A percentile compares a stretch with the other conserved stretches of the same genome.
phyloP scores from a whole-genome alignment of 2,888 invertebrate species.

The Arge pagana region DNA sequence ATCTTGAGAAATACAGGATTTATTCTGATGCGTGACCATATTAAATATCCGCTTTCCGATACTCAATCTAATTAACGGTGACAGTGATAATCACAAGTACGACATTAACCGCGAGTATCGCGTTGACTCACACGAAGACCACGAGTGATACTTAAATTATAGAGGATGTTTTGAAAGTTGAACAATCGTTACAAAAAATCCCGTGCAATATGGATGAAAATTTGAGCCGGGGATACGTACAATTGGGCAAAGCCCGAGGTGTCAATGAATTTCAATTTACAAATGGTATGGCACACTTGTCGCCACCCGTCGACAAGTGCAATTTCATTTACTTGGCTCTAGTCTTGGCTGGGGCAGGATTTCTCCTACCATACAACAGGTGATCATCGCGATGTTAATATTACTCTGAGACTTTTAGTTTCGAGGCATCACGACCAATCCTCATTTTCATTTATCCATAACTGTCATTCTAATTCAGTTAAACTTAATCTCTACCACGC shows the following conservation, averaged over 20 bases:
- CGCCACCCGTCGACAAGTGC: constrained; percentile 72
- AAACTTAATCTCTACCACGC: no score
- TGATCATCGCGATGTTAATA: no score
- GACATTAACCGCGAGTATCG: no score
- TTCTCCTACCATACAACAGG: constrained; percentile 92
- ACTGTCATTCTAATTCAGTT: no score
- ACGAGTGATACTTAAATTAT: background rate
- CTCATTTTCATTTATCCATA: no score
- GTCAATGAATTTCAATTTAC: constrained; percentile 62
- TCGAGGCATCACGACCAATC: no score
- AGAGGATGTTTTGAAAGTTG: no score
- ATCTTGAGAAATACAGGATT: constrained; percentile 3
- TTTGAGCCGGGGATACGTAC: constrained; percentile 68
- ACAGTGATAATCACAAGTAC: no score
- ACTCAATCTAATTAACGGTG: no score
- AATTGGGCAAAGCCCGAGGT: constrained; percentile 64
- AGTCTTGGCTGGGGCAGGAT: constrained; percentile 85
- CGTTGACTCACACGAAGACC: no score
- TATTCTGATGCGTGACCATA: background rate
- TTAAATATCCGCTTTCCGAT: no score
- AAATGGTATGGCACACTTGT: constrained; percentile 64
- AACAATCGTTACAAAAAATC: background rate
- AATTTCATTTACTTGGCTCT: constrained; percentile 76
- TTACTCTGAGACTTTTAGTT: no score
- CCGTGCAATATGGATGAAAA: constrained; percentile 66